Evolutionary conservation across 2,888 invertebrate species (phyloP), one percentile per base, ranked within the genome.

Genomic region (Hydrotaea cyrtoneurina): DNA sequence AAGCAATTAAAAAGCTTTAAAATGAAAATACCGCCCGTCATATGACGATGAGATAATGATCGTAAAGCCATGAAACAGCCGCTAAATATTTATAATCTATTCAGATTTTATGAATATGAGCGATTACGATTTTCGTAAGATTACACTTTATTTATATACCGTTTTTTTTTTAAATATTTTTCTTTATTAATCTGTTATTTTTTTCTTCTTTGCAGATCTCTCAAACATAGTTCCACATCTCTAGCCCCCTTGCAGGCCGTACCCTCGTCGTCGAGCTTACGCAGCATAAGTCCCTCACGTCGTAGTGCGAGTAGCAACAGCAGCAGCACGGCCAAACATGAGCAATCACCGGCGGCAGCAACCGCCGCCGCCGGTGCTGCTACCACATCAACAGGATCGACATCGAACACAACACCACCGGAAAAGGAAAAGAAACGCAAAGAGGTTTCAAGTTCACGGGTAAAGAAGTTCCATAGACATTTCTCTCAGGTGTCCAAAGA

Each of bases 401-500:
- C 59, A 55, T 71, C 79, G 17, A 19, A 57, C n/a, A 74, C 83
- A 31, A 83, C 86, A 46, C 85, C 88, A 85, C 87, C 89, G 84
- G 90, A 91, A 80, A 91, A 92, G 84, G 92, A 91, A 80, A 92
- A 92, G 87, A 92, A 92, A 85, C 89, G 91, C 86, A 92, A 92
- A 86, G 91, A 92, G 82, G 89, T 92, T 43, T 92, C 92, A 78
- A 91, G 91, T 82, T 92, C 96, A 69, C 93, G 97, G 59, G 97
- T 97, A 93, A 97, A 97, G 93, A 97, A 97, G 93, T 98, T 98
- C 93, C 96, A 96, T 90, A 94, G 97, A 86, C 96, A 97, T 92
- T 97, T 98, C 93, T 95, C 95, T 87, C 95, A 96, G 91, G 96
- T 97, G 87, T 95, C 96, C 64, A 95, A 95, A 23, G 96, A 97